Evolutionary conservation across 2,888 invertebrate genomes (phyloP), one percentile per base, ranked within the genome.

Genomic region (Autographa pulchrina): DNA sequence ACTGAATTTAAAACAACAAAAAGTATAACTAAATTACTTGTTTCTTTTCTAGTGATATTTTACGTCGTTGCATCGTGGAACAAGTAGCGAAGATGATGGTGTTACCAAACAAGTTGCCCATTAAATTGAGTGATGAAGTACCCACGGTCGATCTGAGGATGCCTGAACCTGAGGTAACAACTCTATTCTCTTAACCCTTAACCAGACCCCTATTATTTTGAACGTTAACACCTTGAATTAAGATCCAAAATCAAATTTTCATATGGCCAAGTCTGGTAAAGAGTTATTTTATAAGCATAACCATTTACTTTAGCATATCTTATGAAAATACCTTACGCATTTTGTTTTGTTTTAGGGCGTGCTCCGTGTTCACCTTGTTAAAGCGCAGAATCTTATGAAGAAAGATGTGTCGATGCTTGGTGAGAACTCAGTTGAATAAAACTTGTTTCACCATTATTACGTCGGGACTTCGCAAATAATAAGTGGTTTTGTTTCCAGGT

Each of bases 311-410:
- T 5, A 16, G 48, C 11, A 38, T 35, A 35, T 0, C 11, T n/a
- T 48, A 48, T 48, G 5, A 0, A 25, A 9, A 7, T 18, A 18
- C n/a, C 5, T 18, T n/a, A 60, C 16, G n/a, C 31, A 41, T 58
- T 54, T 52, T 9, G 31, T 62, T 78, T 62, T 64, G 63, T 90
- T 94, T 14, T 86, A 99, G 99, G 99, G 99, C 74, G 98, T 99
- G 52, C 95, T 99, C 68, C 97, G 99, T 79, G 98, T 99, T 68
- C 98, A 99, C 91, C 97, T 99, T 13, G 97, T 99, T 9, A 99
- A 99, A 96, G 99, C 99, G 11, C 98, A 98, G 91, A 98, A 99
- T 92, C 96, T 99, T 31, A 99, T 99, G 97, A 99, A 98, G 92
- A 99, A 99, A 94, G 99, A 99, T 92, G 98, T 99, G 62, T 97